phyloP scores from a whole-genome alignment of 2,113 vertebrate genomes.

The Australoheros scitulus region DNA sequence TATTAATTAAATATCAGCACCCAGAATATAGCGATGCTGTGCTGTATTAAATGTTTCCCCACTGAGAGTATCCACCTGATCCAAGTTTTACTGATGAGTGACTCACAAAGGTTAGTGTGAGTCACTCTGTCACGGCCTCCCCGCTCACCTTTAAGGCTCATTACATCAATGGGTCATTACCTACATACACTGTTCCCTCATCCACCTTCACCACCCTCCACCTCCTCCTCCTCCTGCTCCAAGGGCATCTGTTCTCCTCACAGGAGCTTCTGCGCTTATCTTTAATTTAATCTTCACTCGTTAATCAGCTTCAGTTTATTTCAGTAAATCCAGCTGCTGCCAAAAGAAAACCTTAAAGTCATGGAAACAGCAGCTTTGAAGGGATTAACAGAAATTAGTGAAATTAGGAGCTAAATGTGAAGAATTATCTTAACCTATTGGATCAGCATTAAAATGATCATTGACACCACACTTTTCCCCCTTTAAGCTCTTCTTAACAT shows the following conservation, averaged over 20 bases:
- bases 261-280: not conserved
- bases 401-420: too few species aligned
- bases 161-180: not conserved
- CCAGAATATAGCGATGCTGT: too few species aligned
- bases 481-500: too few species aligned
- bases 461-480: too few species aligned
- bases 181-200: not conserved
- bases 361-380: not conserved
- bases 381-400: not conserved
- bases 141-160: not conserved
- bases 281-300: not conserved
- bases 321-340: not conserved
- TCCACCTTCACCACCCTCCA: not conserved
- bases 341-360: not conserved
- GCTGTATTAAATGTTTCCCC: too few species aligned
- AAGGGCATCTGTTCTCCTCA: not conserved
- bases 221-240: not conserved
- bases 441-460: too few species aligned
- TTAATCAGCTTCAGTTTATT: not conserved
- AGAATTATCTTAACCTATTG: too few species aligned
- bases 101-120: conserved; percentile 15
- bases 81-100: not conserved
- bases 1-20: too few species aligned
- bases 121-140: not conserved
- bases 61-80: not conserved